These are phyloP conservation scores for Hydrozoanthus tunicans DNA, from an alignment of 64 coral and sea anemone genomes.

Conservation along the genomic window DNA sequence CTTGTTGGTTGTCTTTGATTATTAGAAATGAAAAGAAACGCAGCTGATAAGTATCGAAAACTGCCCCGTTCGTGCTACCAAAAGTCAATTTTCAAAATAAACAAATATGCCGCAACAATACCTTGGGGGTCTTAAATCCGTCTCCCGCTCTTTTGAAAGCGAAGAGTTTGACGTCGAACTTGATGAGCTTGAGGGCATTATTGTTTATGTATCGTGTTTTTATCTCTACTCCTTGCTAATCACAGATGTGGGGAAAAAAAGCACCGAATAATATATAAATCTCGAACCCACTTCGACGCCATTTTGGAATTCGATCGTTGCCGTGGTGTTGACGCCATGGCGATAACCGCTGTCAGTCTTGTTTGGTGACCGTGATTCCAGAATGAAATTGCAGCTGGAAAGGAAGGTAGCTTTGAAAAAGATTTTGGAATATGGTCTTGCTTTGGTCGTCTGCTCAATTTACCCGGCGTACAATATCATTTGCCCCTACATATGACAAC, in stretches of 20 bases:
- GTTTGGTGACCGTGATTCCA: no score
- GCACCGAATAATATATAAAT: constrained; percentile 7
- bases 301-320: constrained; percentile 74
- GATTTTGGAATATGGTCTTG: no score
- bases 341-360: constrained; percentile 9
- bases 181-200: constrained; percentile 76
- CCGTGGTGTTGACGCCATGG: constrained; percentile 22
- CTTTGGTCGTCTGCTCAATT: no score
- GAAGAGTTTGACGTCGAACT: constrained; percentile 74
- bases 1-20: constrained; percentile 39
- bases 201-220: constrained; percentile 15
- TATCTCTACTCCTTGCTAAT: constrained; percentile 5
- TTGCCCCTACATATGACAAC: no score
- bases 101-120: constrained; percentile 14
- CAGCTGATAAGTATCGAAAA: neutral
- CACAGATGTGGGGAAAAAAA: neutral
- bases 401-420: no score
- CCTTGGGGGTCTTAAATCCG: neutral
- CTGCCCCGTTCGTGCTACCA: neutral
- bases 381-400: no score
- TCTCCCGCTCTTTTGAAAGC: constrained; percentile 56
- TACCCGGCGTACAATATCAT: no score
- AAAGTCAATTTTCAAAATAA: neutral
- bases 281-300: constrained; percentile 45
- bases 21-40: neutral